Evolutionary conservation across 2,888 invertebrate genomes (phyloP).

Genomic region (Nemoura dubitans): DNA sequence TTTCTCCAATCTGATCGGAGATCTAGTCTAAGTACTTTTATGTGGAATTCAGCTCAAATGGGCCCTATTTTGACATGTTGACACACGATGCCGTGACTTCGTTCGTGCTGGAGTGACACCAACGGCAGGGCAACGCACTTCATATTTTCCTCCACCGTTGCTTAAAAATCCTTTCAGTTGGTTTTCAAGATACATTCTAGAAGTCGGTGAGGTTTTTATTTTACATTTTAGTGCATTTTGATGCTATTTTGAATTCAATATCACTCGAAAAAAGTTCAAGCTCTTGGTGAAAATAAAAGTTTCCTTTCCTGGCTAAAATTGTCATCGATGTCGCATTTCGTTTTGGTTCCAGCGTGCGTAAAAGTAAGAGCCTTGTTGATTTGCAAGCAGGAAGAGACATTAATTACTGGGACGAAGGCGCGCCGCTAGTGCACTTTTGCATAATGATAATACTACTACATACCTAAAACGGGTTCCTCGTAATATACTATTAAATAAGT

Average conservation of each 20-base stretch:
- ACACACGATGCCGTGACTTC: no score
- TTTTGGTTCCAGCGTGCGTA: background rate
- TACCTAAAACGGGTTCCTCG: background rate
- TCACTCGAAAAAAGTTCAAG: background rate
- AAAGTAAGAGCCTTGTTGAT: background rate
- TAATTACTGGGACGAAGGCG: background rate
- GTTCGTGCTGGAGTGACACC: background rate
- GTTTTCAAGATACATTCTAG: background rate
- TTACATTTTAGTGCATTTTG: constrained; percentile 12
- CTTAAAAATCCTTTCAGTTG: background rate
- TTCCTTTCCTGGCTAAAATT: background rate
- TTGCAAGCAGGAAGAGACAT: background rate
- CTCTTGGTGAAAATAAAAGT: background rate
- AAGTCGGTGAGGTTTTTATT: background rate
- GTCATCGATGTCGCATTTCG: background rate
- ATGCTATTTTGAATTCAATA: constrained; percentile 7
- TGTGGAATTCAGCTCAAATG: no score
- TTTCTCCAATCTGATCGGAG: no score
- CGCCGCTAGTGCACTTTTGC: background rate
- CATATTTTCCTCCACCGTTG: background rate
- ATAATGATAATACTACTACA: background rate
- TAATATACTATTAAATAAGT: no score
- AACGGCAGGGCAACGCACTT: background rate
- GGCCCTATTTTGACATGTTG: no score
- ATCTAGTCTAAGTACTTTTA: no score